phyloP scores from a whole-genome alignment of 2,888 invertebrate species.

The Xylota segnis region DNA sequence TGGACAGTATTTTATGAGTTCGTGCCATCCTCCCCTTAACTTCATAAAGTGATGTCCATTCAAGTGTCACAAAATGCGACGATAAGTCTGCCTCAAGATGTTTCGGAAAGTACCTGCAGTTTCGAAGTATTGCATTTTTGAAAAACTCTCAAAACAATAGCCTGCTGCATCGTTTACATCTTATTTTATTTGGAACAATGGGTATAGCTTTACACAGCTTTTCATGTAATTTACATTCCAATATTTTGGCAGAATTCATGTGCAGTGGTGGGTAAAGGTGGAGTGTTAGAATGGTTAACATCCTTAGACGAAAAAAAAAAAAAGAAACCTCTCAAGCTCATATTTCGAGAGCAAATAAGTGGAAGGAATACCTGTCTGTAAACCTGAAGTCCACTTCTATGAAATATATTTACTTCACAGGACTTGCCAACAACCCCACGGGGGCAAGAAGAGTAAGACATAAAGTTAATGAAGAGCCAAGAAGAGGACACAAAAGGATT shows the following conservation, averaged over 20 bases:
- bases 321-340: background rate
- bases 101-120: background rate
- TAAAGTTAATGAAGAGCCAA: constrained; percentile 22
- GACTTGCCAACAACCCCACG: background rate
- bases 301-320: background rate
- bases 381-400: background rate
- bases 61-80: background rate
- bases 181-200: background rate
- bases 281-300: background rate
- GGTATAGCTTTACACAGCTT: constrained; percentile 13
- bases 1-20: constrained; percentile 7
- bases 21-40: background rate
- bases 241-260: background rate
- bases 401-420: constrained; percentile 6
- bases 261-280: background rate
- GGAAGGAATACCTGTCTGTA: background rate
- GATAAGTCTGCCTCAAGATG: background rate
- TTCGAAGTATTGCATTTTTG: constrained; percentile 5
- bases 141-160: constrained; percentile 20
- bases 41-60: background rate
- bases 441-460: background rate
- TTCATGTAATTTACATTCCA: constrained; percentile 24
- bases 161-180: background rate
- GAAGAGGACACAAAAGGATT: constrained; percentile 41
- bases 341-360: background rate